Evolutionary conservation across 2,888 invertebrate genomes (phyloP).

Genomic region (Aspidiotus rigidus): DNA sequence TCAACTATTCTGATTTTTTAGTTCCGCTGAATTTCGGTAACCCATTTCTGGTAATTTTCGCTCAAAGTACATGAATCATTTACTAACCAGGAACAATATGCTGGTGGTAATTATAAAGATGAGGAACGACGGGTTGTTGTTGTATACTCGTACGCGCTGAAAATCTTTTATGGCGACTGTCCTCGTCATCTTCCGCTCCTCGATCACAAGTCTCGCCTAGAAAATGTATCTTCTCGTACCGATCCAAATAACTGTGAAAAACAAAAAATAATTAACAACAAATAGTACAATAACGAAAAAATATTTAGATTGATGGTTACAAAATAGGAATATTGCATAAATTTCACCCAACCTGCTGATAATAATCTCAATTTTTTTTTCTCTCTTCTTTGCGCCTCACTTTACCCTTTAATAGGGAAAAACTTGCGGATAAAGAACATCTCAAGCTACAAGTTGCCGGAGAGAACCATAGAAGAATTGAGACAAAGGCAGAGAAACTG

Average conservation of each 20-base stretch:
- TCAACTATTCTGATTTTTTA: no score
- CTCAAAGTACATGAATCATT: constrained; percentile 34
- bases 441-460: no score
- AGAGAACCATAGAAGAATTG: no score
- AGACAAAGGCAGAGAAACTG: no score
- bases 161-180: constrained; percentile 61
- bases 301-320: neutral
- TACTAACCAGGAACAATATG: constrained; percentile 60
- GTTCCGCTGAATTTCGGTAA: no score
- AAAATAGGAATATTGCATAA: neutral
- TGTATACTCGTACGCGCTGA: constrained; percentile 49
- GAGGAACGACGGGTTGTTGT: constrained; percentile 51
- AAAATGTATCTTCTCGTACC: constrained; percentile 84
- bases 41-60: no score
- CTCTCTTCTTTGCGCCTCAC: no score
- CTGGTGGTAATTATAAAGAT: constrained; percentile 67
- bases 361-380: no score
- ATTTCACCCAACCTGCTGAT: neutral
- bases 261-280: no score
- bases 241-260: constrained; percentile 56
- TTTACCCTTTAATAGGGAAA: no score
- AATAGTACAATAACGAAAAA: no score
- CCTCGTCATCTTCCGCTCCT: constrained; percentile 65
- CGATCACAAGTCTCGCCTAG: constrained; percentile 81
- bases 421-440: no score